Percentiles rank a stretch among this genome's conserved stretches.
Evolutionary conservation across 1,140 invertebrate species (phyloP).

Genomic region (Drosophila setifemur): DNA sequence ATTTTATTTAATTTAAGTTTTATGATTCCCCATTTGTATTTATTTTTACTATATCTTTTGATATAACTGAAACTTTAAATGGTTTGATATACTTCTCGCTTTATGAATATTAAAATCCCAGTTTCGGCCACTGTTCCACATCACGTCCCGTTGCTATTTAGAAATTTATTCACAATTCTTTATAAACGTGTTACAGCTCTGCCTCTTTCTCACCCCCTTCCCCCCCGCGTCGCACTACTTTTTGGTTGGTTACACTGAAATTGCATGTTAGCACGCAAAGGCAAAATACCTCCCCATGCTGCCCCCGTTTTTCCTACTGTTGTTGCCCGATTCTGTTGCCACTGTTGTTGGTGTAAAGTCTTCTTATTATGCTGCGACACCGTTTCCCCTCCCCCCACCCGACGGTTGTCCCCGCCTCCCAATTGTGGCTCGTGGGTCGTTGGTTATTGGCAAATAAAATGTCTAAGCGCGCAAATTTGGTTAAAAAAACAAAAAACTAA

Average conservation of each 20-base stretch:
- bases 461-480: slow-evolving; percentile 75
- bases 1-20: no score
- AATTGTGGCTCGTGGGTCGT: slow-evolving; percentile 35
- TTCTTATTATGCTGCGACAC: slow-evolving; percentile 79
- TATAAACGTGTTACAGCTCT: slow-evolving; percentile 67
- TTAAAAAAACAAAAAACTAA: slow-evolving; percentile 17
- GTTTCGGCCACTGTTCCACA: slow-evolving; percentile 30
- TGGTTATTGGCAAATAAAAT: slow-evolving; percentile 76
- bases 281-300: slow-evolving; percentile 19
- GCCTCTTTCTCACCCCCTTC: slow-evolving; percentile 1
- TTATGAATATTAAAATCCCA: background rate
- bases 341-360: slow-evolving; percentile 72
- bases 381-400: slow-evolving; percentile 22
- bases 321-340: slow-evolving; percentile 32
- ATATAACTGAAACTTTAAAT: no score
- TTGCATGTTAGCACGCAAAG: slow-evolving; percentile 77
- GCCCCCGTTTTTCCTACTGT: slow-evolving; percentile 39
- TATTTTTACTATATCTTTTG: no score
- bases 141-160: slow-evolving; percentile 57
- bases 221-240: background rate
- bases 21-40: no score
- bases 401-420: background rate
- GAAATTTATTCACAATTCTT: slow-evolving; percentile 76
- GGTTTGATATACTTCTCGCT: background rate
- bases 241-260: slow-evolving; percentile 63